Conservation (phyloP, 2,888 invertebrate species). For the Alloplasta piceator region DNA sequence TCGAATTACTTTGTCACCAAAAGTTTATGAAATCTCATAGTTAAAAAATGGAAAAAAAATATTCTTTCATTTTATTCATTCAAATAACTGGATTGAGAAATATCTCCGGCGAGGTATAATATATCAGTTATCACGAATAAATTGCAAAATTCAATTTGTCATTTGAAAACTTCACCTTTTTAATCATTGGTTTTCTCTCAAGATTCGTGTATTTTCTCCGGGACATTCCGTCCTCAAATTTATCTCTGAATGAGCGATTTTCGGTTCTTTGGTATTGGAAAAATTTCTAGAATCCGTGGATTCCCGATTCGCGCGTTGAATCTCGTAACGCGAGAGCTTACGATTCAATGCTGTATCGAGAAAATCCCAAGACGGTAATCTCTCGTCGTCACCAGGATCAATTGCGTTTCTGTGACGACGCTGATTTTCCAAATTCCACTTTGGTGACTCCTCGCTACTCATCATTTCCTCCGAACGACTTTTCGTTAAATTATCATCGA, state of each 20-base stretch:
- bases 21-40: not conserved
- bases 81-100: too few relatives aligned
- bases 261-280: slow-evolving; percentile 58
- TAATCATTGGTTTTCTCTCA: slow-evolving; percentile 25
- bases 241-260: slow-evolving; percentile 67
- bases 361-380: slow-evolving; percentile 76
- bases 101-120: too few relatives aligned
- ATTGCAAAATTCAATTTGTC: too few relatives aligned
- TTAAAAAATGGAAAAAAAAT: too few relatives aligned
- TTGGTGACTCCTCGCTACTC: slow-evolving; percentile 74
- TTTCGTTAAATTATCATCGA: slow-evolving; percentile 70
- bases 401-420: slow-evolving; percentile 66
- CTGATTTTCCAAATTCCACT: slow-evolving; percentile 69
- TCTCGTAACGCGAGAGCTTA: slow-evolving; percentile 73
- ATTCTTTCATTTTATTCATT: too few relatives aligned
- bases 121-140: too few relatives aligned
- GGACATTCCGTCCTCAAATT: slow-evolving; percentile 64
- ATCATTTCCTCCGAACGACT: slow-evolving; percentile 75
- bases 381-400: slow-evolving; percentile 70
- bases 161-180: slow-evolving; percentile 9
- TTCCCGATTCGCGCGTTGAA: slow-evolving; percentile 59
- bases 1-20: slow-evolving; percentile 4
- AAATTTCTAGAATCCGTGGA: slow-evolving; percentile 63
- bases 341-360: slow-evolving; percentile 76
- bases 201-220: slow-evolving; percentile 7